A percentile compares a stretch with the other conserved stretches of the same genome.
These are phyloP conservation scores for Tadarida brasiliensis DNA, from an alignment of 2,797 vertebrate species.

Conservation along the genomic window DNA sequence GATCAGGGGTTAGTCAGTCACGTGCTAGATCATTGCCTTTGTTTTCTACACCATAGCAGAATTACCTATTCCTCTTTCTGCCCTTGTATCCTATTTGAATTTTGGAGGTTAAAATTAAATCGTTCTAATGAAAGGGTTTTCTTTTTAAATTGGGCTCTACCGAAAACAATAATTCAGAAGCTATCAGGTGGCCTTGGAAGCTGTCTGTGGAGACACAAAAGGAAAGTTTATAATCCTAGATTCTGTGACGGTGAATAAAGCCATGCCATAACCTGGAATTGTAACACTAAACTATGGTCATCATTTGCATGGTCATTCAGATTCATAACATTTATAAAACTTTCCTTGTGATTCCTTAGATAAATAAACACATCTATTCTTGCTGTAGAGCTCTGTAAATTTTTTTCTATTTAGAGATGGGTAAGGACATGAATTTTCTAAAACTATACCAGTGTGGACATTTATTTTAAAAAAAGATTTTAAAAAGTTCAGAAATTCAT, in stretches of 20 bases:
- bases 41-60: neutral
- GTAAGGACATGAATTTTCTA: neutral
- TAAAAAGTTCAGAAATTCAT: neutral
- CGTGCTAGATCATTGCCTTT: neutral
- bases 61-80: neutral
- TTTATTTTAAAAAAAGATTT: no score
- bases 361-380: neutral
- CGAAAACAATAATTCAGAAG: slow-evolving; percentile 48
- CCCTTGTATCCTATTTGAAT: neutral
- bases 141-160: neutral
- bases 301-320: neutral
- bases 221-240: neutral
- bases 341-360: neutral
- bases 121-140: neutral
- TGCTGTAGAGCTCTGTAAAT: neutral
- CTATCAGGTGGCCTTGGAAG: neutral
- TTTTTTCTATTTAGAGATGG: neutral
- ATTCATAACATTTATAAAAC: neutral
- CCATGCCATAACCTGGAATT: neutral
- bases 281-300: neutral
- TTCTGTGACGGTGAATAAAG: neutral
- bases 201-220: neutral
- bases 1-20: neutral
- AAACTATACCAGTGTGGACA: neutral
- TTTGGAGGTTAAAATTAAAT: slow-evolving; percentile 45